Evolutionary conservation across 1,140 invertebrate genomes (phyloP).

Genomic region (Musca vetustissima): DNA sequence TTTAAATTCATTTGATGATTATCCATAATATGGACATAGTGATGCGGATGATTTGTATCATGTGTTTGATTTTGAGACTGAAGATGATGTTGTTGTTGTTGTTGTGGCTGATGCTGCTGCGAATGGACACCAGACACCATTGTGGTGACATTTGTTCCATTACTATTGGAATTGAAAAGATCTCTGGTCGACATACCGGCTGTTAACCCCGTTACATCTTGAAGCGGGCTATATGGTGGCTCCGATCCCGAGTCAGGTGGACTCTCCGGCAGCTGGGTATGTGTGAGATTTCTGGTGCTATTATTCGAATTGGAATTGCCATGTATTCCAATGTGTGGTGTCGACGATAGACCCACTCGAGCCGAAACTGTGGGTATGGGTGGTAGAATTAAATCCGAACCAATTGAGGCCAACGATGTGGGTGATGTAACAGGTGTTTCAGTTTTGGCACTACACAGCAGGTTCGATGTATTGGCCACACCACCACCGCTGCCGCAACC

Average conservation of each 20-base stretch:
- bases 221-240: conserved; percentile 87
- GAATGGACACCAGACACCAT: conserved; percentile 26
- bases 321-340: conserved; percentile 20
- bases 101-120: conserved; percentile 30
- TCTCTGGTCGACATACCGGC: conserved; percentile 25
- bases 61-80: conserved; percentile 13
- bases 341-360: conserved; percentile 30
- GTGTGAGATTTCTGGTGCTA: conserved; percentile 15
- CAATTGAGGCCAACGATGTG: conserved; percentile 28
- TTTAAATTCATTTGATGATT: conserved; percentile 10
- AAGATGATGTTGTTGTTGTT: conserved; percentile 30
- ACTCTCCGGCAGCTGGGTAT: conserved; percentile 79
- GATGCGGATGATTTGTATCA: conserved; percentile 15
- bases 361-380: conserved; percentile 33
- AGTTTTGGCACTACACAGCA: conserved; percentile 29
- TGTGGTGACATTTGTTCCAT: conserved; percentile 28
- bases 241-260: conserved; percentile 94
- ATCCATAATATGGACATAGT: neutral
- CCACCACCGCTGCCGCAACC: neutral
- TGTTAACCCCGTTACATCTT: conserved; percentile 39
- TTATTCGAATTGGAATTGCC: neutral
- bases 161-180: conserved; percentile 21
- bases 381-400: conserved; percentile 25
- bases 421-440: conserved; percentile 43
- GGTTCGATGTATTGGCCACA: neutral